Evolutionary conservation across 2,888 invertebrate genomes (phyloP), one percentile per base, ranked within the genome.

Genomic region (Andrena praecox): DNA sequence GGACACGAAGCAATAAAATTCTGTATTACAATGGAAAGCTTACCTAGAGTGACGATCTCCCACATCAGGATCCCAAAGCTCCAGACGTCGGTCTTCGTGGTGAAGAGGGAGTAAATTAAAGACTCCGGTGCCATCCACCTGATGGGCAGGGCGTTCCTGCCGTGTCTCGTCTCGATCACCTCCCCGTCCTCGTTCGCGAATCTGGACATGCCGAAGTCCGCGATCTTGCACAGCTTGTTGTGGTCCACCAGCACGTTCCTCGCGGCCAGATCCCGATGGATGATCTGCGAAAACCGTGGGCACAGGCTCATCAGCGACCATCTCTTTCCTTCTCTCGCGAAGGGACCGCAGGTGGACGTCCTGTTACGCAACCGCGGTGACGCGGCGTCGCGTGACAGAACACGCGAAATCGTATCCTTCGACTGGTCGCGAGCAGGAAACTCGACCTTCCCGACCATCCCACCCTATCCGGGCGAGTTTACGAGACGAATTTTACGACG

Each of bases 121-220:
- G 97, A 96, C 93, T 98, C 98, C 0, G 98, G 97, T 2, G 97
- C 97, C 97, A 98, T 98, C 98, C 98, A 98, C 31, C 97, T 95
- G 69, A 97, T 96, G 0, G 96, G 96, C 88, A 97, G 92, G 24
- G 96, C 96, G 20, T 95, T 95, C 3, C 95, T 94, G 24, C 93
- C 93, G 78, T 95, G 94, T 84, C 95, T 93, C 74, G 95, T 94
- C 86, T 91, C 95, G 89, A 95, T 95, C 73, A 95, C 93, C 84
- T 95, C 94, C 7, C 95, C 94, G 60, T 95, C 84, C 93, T 94
- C 88, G 93, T 95, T 94, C 77, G 95, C 95, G 87, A 96, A 96
- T 75, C 97, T 95, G 12, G 97, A 97, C 96, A 98, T 97, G 77
- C 98, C 98, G 93, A 98, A 98, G 95, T 98, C 98, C 2, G 97